Percentiles rank a stretch among this genome's conserved stretches.
These are phyloP conservation scores for Protobothrops flavoviridis DNA, from an alignment of 2,113 vertebrate genomes.

Conservation along the genomic window DNA sequence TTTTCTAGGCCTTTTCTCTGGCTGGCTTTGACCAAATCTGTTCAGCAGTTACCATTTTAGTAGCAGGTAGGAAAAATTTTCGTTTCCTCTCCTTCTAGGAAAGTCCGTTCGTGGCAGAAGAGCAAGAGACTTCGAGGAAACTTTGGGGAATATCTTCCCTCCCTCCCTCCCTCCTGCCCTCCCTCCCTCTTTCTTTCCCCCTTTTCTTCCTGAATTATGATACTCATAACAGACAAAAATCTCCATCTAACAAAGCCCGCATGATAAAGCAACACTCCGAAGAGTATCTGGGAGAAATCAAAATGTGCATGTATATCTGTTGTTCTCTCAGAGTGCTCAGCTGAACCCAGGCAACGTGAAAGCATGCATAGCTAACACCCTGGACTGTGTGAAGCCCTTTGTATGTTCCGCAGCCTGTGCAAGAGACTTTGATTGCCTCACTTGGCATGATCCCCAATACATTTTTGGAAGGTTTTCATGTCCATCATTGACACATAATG, in stretches of 20 bases:
- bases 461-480: constrained; percentile 80
- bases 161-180: no score
- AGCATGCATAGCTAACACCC: constrained; percentile 95
- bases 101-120: constrained; percentile 65
- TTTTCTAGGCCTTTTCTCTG: constrained; percentile 66
- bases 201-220: constrained; percentile 1
- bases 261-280: constrained; percentile 66
- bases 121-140: constrained; percentile 65
- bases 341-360: constrained; percentile 91
- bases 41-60: constrained; percentile 63
- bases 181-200: neutral
- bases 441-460: constrained; percentile 87
- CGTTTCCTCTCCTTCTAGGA: constrained; percentile 67
- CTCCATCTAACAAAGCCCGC: constrained; percentile 71
- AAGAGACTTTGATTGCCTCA: constrained; percentile 84
- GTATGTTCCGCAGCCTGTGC: constrained; percentile 78
- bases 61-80: constrained; percentile 55
- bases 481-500: constrained; percentile 88
- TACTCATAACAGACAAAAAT: constrained; percentile 30
- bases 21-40: constrained; percentile 67
- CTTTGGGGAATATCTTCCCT: constrained; percentile 10
- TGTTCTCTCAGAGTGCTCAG: constrained; percentile 77
- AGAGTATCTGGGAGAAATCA: constrained; percentile 79
- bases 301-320: constrained; percentile 82
- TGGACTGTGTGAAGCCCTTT: constrained; percentile 89